A percentile compares a stretch with the other conserved stretches of the same genome.
Conservation (phyloP, 2,888 invertebrate genomes). For the Podabrus alpinus region DNA sequence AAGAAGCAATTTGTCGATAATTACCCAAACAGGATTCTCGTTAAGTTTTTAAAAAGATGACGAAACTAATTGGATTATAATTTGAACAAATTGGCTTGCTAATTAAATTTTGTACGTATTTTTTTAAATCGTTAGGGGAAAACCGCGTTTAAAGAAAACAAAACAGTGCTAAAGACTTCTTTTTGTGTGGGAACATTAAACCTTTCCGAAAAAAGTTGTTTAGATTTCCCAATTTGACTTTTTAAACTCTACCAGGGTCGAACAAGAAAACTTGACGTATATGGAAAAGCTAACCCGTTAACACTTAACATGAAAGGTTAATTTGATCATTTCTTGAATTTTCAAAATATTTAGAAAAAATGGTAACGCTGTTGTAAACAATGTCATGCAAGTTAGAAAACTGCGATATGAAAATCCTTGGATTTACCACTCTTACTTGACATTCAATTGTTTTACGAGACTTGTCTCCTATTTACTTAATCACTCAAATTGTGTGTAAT, state of each 20-base stretch:
- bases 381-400: not conserved
- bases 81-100: not conserved
- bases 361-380: not conserved
- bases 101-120: not conserved
- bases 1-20: not conserved
- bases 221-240: not conserved
- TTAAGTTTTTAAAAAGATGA: not conserved
- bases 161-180: not conserved
- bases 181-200: not conserved
- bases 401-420: constrained; percentile 1
- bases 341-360: not conserved
- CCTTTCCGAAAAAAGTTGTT: not conserved
- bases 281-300: not conserved
- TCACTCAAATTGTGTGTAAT: not conserved
- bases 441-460: constrained; percentile 13
- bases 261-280: not conserved
- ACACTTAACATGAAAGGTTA: not conserved
- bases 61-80: not conserved
- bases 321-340: not conserved
- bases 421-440: constrained; percentile 7
- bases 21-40: not conserved
- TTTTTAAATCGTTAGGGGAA: not conserved
- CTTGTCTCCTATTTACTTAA: constrained; percentile 1
- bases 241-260: not conserved
- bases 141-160: not conserved